These are phyloP conservation scores for Nylanderia fulva DNA, from an alignment of 1,140 invertebrate genomes.

Conservation along the genomic window DNA sequence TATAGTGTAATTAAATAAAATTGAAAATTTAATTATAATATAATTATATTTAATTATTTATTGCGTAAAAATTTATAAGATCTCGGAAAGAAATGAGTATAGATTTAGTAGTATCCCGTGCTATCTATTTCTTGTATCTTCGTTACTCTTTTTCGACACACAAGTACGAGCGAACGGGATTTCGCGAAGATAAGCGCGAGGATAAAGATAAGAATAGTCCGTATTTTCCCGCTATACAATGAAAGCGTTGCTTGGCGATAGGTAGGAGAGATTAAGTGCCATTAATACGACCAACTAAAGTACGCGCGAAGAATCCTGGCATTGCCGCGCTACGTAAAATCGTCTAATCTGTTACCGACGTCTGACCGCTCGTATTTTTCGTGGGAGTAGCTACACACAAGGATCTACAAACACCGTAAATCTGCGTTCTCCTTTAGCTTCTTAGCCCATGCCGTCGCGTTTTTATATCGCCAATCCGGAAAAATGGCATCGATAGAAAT, in stretches of 20 bases:
- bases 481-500: conserved; percentile 33
- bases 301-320: conserved; percentile 44
- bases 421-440: conserved; percentile 62
- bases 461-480: neutral
- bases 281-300: conserved; percentile 46
- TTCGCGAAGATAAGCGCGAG: conserved; percentile 38
- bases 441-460: conserved; percentile 6
- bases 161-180: conserved; percentile 25
- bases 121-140: conserved; percentile 9
- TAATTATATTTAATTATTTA: neutral
- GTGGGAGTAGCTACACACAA: conserved; percentile 33
- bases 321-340: conserved; percentile 34
- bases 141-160: conserved; percentile 26
- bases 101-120: neutral
- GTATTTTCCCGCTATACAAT: conserved; percentile 38
- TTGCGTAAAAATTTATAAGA: neutral
- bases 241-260: conserved; percentile 5
- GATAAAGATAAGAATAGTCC: conserved; percentile 42
- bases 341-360: conserved; percentile 57
- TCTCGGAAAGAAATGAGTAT: neutral
- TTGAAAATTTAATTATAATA: neutral
- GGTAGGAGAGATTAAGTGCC: conserved; percentile 50
- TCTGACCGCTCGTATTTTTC: conserved; percentile 49
- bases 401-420: conserved; percentile 69
- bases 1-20: neutral